Percentiles rank a stretch among this genome's conserved stretches.
Conservation (phyloP, 2,797 vertebrate genomes). For the Amphiprion clarkii region DNA sequence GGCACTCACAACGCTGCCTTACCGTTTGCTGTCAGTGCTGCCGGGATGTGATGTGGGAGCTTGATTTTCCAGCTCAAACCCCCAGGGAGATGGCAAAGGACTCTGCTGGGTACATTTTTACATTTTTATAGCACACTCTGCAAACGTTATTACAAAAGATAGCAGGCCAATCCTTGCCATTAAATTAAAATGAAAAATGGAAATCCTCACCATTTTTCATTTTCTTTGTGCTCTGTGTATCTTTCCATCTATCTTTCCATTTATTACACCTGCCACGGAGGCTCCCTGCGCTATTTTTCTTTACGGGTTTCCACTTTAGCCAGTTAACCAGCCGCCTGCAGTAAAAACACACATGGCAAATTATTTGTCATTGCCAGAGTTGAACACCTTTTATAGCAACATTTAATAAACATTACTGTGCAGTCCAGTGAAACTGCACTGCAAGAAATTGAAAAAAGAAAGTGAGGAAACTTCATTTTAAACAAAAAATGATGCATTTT, state of each 20-base stretch:
- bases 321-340: constrained; percentile 18
- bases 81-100: constrained; percentile 59
- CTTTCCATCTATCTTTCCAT: constrained; percentile 56
- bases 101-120: constrained; percentile 66
- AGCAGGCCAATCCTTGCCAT: constrained; percentile 46
- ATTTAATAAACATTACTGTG: neutral
- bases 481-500: neutral
- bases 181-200: constrained; percentile 68
- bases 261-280: constrained; percentile 57
- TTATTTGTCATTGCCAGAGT: neutral
- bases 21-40: constrained; percentile 73
- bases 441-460: neutral
- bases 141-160: constrained; percentile 60
- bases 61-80: constrained; percentile 61
- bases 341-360: neutral
- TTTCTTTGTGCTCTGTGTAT: constrained; percentile 53
- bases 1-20: constrained; percentile 65
- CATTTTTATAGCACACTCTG: constrained; percentile 61
- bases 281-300: constrained; percentile 12
- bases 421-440: neutral
- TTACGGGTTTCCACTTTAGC: constrained; percentile 9
- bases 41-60: constrained; percentile 70
- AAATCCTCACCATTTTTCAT: constrained; percentile 53
- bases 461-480: neutral
- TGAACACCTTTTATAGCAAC: neutral